Evolutionary conservation across 23 tunicate genomes (phyloP), one percentile per base, ranked within the genome.

Genomic region (Styela plicata): DNA sequence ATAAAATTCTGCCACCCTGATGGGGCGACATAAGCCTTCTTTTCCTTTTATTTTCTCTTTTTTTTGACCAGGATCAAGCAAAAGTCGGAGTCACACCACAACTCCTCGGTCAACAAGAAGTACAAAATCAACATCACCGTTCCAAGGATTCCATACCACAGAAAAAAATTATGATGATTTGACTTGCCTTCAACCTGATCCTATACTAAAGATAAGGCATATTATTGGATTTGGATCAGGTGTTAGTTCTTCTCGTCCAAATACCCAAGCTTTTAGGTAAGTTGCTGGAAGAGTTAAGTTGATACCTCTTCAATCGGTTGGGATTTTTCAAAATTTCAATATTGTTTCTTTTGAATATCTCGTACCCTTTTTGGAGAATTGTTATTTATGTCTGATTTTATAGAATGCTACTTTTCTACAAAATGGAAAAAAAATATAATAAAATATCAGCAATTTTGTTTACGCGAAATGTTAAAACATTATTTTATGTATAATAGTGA

Each of bases 171-270:
- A 35, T 24, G 73, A 33, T 17, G 87, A 83, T 21, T 29, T 61
- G 80, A 32, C 79, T 31, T 69, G 37, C 31, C 34, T 86, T 17
- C 78, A 86, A 53, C 97, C 97, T 0, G 85, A 83, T 44, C 97
- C 97, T 5, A 86, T 91, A 61, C 28, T 91, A 35, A 86, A 91
- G 63, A 79, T 91, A 33, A 52, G 64, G 26, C 69, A 74, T 36
- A 74, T 86, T 16, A 82, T 91, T 24, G 97, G 97, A 3, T 86
- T 91, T 82, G 97, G 90, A 18, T 63, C 88, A 2, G 93, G 84
- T 18, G 27, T 74, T 24, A 52, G 57, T 1, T 32, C 78, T 24
- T 36, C 77, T 21, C 32, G 33, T 26, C 30, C 73, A 20, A 74
- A 83, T 71, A 20, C 26, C 2, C 32, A 33, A 30, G 80, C 87